phyloP scores from a whole-genome alignment of 1,140 invertebrate species.

The Schlechtendalia chinensis region DNA sequence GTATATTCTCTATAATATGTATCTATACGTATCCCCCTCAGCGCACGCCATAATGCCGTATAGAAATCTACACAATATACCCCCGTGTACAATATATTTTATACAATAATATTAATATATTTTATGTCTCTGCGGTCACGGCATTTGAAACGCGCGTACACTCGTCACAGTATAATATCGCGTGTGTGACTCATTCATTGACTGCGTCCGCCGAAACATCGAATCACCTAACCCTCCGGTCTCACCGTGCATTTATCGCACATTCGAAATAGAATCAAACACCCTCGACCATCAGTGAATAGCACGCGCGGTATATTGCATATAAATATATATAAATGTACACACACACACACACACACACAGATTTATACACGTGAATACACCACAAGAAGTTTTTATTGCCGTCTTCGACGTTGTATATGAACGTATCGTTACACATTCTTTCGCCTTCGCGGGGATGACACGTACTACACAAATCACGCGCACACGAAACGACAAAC shows the following conservation, averaged over 20 bases:
- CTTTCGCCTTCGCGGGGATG: not conserved
- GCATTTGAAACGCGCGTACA: slow-evolving; percentile 1
- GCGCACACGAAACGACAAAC: not conserved
- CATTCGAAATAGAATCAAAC: not conserved
- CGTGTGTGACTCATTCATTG: slow-evolving; percentile 29
- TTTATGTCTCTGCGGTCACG: not conserved
- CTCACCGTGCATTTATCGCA: not conserved
- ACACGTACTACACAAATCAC: slow-evolving; percentile 15
- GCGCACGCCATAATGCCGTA: not conserved
- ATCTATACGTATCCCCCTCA: not conserved
- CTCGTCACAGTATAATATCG: not conserved
- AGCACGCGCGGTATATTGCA: too few species aligned
- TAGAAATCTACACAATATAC: not conserved
- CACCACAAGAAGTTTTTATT: slow-evolving; percentile 32
- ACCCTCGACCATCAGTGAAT: not conserved
- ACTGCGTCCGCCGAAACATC: slow-evolving; percentile 27
- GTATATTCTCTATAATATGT: not conserved
- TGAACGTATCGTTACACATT: not conserved
- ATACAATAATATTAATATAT: not conserved
- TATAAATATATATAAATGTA: too few species aligned
- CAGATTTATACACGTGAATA: too few species aligned
- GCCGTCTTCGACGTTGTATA: not conserved
- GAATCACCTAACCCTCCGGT: not conserved
- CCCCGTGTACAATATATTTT: not conserved
- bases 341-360: not conserved